Percentiles rank a stretch among this genome's conserved stretches.
These are phyloP conservation scores for Napeogenes inachia DNA, from an alignment of 2,888 invertebrate genomes.

Conservation along the genomic window DNA sequence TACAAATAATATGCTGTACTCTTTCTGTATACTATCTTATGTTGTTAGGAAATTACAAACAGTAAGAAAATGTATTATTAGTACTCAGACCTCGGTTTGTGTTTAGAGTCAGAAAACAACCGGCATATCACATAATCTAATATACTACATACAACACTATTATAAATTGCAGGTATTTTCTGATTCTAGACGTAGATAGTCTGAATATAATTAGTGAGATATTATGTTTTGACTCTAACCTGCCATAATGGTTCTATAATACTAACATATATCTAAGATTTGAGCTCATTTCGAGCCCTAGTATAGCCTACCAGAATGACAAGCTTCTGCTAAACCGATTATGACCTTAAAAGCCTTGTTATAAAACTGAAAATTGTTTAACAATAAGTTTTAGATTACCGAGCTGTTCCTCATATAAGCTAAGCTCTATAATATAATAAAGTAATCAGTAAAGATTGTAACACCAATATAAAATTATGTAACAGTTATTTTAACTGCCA, in stretches of 20 bases:
- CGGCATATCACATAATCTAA: no score
- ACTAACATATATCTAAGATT: conserved; percentile 12
- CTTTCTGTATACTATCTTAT: neutral
- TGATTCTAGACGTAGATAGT: no score
- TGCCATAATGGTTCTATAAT: conserved; percentile 10
- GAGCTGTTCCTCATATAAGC: conserved; percentile 1
- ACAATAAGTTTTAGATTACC: no score
- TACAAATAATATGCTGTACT: no score
- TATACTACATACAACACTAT: no score
- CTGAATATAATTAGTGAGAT: conserved; percentile 5
- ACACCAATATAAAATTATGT: neutral
- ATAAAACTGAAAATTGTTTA: no score
- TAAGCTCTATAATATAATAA: neutral
- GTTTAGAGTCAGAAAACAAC: no score
- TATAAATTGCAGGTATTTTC: no score
- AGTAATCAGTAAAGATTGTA: neutral
- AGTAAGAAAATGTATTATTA: conserved; percentile 5
- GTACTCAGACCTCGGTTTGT: neutral
- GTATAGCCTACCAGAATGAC: no score
- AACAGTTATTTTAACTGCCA: neutral
- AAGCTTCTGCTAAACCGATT: no score
- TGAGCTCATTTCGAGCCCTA: neutral
- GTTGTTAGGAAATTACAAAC: neutral
- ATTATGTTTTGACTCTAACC: conserved; percentile 15
- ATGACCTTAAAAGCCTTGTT: no score